Base-by-base conservation (phyloP, 2,888 invertebrate species). In the Drosophila quinaria region DNA sequence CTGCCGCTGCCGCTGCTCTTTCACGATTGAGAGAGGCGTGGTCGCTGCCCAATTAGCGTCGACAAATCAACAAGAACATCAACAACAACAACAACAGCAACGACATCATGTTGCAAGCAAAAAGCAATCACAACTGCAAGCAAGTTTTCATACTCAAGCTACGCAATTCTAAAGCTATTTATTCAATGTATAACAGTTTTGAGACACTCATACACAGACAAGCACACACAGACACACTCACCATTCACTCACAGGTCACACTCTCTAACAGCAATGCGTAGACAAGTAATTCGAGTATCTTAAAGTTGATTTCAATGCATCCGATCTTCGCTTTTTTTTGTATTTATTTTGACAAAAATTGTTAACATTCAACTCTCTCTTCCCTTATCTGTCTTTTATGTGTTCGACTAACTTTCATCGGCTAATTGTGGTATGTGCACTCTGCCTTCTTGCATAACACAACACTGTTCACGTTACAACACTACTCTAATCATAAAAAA, bases 1-100 rank as follows among this genome's bases (percentile, higher is more conserved):
- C 83, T 92, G 75, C 91, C 91, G 66, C 79, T 92, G 90, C 91
- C 92, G 74, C 80, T 92, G 74, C 87, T 92, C 60, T 92, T 92
- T 79, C 92, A 90, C 49, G 92, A 87, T 75, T 90, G 68, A 87
- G 8, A 17, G 19, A 66, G 51, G 25, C 41, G 35, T 31, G 39
- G 31, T 47, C 15, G 29, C 19, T 31, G 35, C 19, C 19, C 49
- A 54, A 68, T 66, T 33, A 29, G 17, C 41, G 65, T 29, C 42
- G 51, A 41, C 46, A 52, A 47, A 54, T 54, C 44, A 55, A 22
- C n/a, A 51, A 17, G 15, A 55, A 29, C n/a, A 65, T 19, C 15
- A 65, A 29, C 56, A 55, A 60, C 41, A 41, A 4, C 19, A 42
- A 10, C 25, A 54, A 29, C 58, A 63, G 51, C 52, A 35, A 33